Base-by-base conservation (phyloP, 1,140 invertebrate genomes). In the Calosoma granatense region DNA sequence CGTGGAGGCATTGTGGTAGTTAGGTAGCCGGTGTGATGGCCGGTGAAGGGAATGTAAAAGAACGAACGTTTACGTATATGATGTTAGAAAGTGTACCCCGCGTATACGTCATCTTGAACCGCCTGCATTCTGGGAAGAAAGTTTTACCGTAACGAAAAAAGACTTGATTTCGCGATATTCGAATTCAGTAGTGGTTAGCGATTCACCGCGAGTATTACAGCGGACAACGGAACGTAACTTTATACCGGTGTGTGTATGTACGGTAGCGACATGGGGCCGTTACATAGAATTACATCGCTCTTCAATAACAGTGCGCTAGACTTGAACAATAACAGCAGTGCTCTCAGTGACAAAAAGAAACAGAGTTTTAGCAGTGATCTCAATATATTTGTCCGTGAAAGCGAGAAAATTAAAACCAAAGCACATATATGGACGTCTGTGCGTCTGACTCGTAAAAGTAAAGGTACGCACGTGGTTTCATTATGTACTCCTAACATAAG, bases 361-460 rank as follows among this genome's bases (percentile, higher is more conserved):
- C 57, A 60, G 43, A 65, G 58, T 54, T 63, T 66, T 47, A 67
- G 64, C 56, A 65, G 64, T 58, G 66, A 69, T 54, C 56, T 69
- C 47, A 66, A 69, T 60, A 62, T 68, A 59, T 70, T 67, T 51
- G 43, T 58, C 1, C 59, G 59, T n/a, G 66, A 68, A 19, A 59
- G 55, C 1, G 62, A 62, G 22, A 55, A 59, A 51, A 61, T 67
- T 58, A 66, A 66, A 47, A 59, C 61, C 17, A 69, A 65, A 54
- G 64, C 63, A 2, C 64, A 65, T 54, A 61, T 68, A 41, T 70
- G 66, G 66, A 61, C 67, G n/a, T 63, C 61, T 2, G 61, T 70
- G 26, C 65, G 62, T 53, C 53, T 65, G 36, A 21, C 53, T 15
- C 21, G 22, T 17, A 54, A 30, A 30, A 6, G 12, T 54, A 23